Percentiles rank a stretch among this genome's conserved stretches.
phyloP scores from a whole-genome alignment of 2,797 vertebrate genomes.

The Trichosurus vulpecula region DNA sequence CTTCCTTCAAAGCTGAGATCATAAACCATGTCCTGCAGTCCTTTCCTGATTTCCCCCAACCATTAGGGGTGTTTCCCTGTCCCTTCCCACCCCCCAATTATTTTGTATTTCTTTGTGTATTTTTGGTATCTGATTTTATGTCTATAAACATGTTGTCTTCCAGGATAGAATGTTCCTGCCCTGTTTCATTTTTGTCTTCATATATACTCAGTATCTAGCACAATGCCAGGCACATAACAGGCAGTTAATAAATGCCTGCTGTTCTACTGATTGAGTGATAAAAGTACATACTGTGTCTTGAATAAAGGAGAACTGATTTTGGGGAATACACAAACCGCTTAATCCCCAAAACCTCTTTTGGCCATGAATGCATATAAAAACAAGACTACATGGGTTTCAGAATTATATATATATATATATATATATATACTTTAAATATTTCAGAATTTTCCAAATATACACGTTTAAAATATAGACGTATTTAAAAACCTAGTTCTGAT shows the following conservation, averaged over 20 bases:
- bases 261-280: background rate
- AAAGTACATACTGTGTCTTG: background rate
- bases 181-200: background rate
- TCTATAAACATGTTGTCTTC: background rate
- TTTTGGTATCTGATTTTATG: background rate
- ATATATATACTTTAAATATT: background rate
- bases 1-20: constrained; percentile 26
- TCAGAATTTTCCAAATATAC: background rate
- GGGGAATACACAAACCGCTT: background rate
- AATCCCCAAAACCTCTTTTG: background rate
- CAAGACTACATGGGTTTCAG: background rate
- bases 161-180: background rate
- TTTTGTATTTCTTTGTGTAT: background rate
- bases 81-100: background rate
- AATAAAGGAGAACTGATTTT: background rate
- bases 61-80: background rate
- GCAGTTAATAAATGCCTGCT: background rate
- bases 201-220: background rate
- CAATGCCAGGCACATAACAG: background rate
- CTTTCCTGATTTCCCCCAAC: background rate
- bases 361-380: background rate
- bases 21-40: background rate
- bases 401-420: too few relatives aligned
- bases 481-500: constrained; percentile 41
- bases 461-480: constrained; percentile 3